phyloP scores from a whole-genome alignment of 2,113 vertebrate genomes.

The Neomonachus schauinslandi region DNA sequence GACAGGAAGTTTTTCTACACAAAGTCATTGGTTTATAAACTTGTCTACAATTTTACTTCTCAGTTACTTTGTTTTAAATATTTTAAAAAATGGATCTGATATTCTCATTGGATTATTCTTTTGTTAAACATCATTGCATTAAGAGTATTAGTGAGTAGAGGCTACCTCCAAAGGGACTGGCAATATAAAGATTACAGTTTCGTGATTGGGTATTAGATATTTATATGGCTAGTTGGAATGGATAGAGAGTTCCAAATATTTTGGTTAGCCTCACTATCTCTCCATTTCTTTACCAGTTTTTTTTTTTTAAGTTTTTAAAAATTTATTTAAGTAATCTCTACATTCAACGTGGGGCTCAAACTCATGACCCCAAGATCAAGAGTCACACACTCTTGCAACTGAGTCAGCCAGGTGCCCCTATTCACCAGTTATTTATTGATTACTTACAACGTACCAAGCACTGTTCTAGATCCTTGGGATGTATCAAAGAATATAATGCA shows the following conservation, averaged over 20 bases:
- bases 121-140: neutral
- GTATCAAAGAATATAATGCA: neutral
- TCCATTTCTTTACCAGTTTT: neutral
- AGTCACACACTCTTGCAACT: neutral
- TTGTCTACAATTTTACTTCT: constrained; percentile 26
- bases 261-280: neutral
- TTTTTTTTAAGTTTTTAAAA: neutral
- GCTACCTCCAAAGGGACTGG: neutral
- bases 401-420: neutral
- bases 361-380: neutral
- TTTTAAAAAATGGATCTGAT: neutral
- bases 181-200: neutral
- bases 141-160: neutral
- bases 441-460: neutral
- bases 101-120: neutral
- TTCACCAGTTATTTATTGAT: neutral
- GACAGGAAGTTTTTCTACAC: constrained; percentile 33
- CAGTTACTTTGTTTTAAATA: constrained; percentile 7
- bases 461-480: neutral
- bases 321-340: neutral
- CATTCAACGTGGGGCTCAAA: neutral
- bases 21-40: neutral
- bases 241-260: neutral
- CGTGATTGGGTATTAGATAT: neutral
- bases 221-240: neutral